phyloP scores from a whole-genome alignment of 2,888 invertebrate genomes.

The Agrotis clavis region DNA sequence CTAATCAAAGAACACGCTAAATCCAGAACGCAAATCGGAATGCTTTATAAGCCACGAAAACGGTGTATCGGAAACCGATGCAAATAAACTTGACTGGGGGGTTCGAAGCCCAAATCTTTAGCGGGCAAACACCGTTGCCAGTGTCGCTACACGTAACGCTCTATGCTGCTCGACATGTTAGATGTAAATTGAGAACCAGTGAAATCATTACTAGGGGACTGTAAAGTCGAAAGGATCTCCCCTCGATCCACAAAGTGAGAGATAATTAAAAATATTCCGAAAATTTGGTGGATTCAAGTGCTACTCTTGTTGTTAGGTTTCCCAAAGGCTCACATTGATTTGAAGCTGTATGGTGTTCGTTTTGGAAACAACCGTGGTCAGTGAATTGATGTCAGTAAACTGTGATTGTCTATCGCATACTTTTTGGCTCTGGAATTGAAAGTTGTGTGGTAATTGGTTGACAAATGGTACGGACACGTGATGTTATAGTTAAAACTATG shows the following conservation, averaged over 20 bases:
- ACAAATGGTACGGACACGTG: too few species aligned
- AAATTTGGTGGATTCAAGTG: not conserved
- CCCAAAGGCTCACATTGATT: too few species aligned
- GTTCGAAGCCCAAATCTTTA: conserved; percentile 64
- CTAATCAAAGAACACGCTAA: conserved; percentile 55
- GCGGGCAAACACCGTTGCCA: conserved; percentile 63
- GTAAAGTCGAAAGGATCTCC: conserved; percentile 28
- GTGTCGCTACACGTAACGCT: conserved; percentile 59
- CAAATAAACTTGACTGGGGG: conserved; percentile 66
- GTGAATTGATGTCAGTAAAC: too few species aligned
- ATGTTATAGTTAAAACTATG: too few species aligned
- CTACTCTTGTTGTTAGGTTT: too few species aligned
- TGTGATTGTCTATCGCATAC: too few species aligned
- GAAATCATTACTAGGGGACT: conserved; percentile 38
- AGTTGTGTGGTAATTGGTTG: too few species aligned
- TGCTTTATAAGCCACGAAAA: conserved; percentile 59
- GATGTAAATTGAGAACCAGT: conserved; percentile 69
- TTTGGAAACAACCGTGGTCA: too few species aligned
- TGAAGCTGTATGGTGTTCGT: too few species aligned
- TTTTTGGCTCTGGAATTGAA: too few species aligned
- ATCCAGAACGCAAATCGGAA: conserved; percentile 52
- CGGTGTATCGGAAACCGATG: conserved; percentile 66
- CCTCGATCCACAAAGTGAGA: not conserved
- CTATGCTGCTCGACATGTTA: conserved; percentile 63
- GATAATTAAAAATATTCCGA: not conserved